Base-by-base conservation (phyloP, 2,888 invertebrate species). In the Carterocephalus palaemon region DNA sequence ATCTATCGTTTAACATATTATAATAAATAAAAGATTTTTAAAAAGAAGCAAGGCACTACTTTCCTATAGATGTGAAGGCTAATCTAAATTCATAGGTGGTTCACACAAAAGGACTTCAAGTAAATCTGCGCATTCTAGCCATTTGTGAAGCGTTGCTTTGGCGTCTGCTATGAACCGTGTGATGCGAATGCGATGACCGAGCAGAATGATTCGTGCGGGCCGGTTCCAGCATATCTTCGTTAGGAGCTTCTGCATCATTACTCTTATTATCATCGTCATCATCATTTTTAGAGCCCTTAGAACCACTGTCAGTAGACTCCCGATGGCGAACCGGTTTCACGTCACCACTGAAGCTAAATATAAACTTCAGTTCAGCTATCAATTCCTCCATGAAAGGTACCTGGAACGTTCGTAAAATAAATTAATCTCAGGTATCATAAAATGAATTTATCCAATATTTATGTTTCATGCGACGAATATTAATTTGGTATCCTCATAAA, bases 311-410 rank as follows among this genome's bases (percentile, higher is more conserved):
- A 2, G 71, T 70, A 0, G 77, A 64, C 48, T 79, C 82, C 32
- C 80, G 74, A 47, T 88, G 90, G 38, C 89, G 86, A 0, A 92
- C 89, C 1, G 91, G 91, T 59, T 93, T 93, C 0, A 90, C 88
- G 31, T 92, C 90, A 16, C 91, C 91, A 43, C 90, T 90, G 58
- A 92, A 93, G 62, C 90, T 90, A 0, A 92, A 65, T 19, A 94
- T 89, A 64, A 95, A 94, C 57, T 88, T 90, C 23, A 94, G 59
- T 69, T 95, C 95, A n/a, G 90, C 90, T 41, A 84, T 77, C 4
- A 94, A 66, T 53, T 92, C 92, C 29, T 91, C 88, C 60, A 75
- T 88, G 54, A 94, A 90, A 0, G 92, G 73, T 4, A 91, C 84
- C 90, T 93, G 65, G 4, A 77, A 74, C 33, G 12, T 10, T 36